Evolutionary conservation across 2,888 invertebrate species (phyloP), one percentile per base, ranked within the genome.

Genomic region (Notocelia uddmanniana): DNA sequence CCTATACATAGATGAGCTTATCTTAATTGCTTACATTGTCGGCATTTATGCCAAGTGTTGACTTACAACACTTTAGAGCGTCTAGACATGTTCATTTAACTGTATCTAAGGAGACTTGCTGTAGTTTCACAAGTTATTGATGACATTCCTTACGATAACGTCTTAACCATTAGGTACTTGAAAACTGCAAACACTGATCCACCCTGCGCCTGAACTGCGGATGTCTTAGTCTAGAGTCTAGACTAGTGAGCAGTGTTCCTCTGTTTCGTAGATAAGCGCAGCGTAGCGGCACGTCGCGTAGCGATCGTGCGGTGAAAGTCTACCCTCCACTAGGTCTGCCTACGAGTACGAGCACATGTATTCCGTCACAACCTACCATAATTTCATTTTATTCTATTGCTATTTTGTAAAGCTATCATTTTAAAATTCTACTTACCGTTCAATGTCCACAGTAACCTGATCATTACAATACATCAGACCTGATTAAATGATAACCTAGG

Each of bases 231-330:
- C 13, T 13, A 34, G 34, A 34, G 3, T 31, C n/a, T 41, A 41
- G n/a, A 21, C 66, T 58, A 21, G 52, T 41, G 31, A n/a, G 37
- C 18, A 37, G n/a, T 21, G 8, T 23, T 67, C 23, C 41, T 66
- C 3, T 64, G 66, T 41, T 66, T 77, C 83, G 84, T 83, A 82
- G 82, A 79, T 79, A 26, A 67, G 82, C 87, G 89, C 88, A 88
- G 89, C 85, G 91, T 90, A 90, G 90, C 87, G 75, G 50, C 73
- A 54, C 37, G 31, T 3, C 41, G 66, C 66, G 66, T 57, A 63
- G 63, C 64, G 21, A 9, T 18, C 59, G 37, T 18, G 31, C 52
- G 58, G 41, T 66, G 66, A 60, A 71, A 67, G 59, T 71, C 52
- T 18, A 26, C 54, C 21, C 66, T 31, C 15, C 31, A 45, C 37